These are phyloP conservation scores for Epizoanthus stellaris DNA, from an alignment of 92 coral and sea anemone species.

Conservation along the genomic window DNA sequence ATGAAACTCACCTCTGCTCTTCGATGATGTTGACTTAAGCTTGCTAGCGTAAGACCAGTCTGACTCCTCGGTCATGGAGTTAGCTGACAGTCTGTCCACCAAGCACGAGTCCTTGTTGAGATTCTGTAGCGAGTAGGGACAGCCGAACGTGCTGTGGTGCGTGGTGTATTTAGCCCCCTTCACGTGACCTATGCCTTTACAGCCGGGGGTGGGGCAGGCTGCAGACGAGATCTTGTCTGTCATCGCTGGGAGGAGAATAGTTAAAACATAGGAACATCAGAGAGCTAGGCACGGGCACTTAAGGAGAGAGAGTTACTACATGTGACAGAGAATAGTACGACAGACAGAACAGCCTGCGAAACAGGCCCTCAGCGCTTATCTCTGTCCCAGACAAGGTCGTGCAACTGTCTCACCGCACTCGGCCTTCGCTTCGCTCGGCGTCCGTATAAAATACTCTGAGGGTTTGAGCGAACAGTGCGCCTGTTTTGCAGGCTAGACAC, in stretches of 20 bases:
- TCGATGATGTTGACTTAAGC: constrained; percentile 61
- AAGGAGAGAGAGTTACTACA: neutral
- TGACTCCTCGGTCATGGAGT: constrained; percentile 99
- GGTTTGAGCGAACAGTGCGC: too few species aligned
- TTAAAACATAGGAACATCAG: neutral
- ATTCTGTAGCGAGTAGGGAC: constrained; percentile 98
- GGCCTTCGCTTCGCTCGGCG: too few species aligned
- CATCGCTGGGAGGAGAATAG: constrained; percentile 63
- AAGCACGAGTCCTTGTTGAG: constrained; percentile 97
- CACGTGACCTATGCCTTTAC: constrained; percentile 99
- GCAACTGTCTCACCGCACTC: too few species aligned
- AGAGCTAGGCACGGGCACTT: neutral
- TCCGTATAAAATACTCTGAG: too few species aligned
- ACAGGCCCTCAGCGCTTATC: too few species aligned
- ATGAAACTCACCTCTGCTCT: constrained; percentile 48
- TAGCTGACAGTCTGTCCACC: constrained; percentile 94
- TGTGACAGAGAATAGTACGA: neutral
- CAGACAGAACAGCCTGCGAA: too few species aligned
- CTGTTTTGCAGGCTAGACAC: too few species aligned
- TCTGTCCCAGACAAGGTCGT: too few species aligned
- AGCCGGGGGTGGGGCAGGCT: constrained; percentile 99
- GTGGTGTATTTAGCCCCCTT: constrained; percentile 99
- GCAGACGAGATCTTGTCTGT: constrained; percentile 95
- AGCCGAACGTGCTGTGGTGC: constrained; percentile 98
- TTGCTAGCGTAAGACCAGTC: constrained; percentile 97